Percentiles rank a stretch among this genome's conserved stretches.
Conservation (phyloP, 2,113 vertebrate genomes). For the Elgaria multicarinata region DNA sequence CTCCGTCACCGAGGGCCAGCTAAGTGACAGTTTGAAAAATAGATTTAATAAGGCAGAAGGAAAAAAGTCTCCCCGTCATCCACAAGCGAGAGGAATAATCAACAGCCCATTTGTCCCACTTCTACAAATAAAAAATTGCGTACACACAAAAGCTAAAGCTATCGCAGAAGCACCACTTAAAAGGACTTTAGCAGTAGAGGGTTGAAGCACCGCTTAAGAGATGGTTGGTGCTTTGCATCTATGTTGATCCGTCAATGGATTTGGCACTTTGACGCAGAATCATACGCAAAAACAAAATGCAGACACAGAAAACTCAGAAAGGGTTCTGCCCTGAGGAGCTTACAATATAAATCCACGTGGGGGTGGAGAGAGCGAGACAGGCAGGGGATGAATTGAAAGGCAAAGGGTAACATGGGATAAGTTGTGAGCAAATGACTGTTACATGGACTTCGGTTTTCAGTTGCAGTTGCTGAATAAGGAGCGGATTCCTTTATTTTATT, state of each 20-base stretch:
- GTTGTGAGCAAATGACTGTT: background rate
- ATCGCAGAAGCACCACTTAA: background rate
- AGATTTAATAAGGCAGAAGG: conserved; percentile 72
- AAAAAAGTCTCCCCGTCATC: conserved; percentile 64
- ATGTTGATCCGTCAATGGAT: background rate
- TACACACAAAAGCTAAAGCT: background rate
- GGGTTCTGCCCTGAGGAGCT: background rate
- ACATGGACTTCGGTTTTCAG: no score
- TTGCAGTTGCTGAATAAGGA: no score
- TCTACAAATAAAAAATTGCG: conserved; percentile 28
- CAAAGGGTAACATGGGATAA: no score
- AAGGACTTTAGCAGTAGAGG: background rate
- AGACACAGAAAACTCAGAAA: no score
- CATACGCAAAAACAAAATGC: no score
- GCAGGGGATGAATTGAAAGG: background rate
- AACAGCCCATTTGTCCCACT: background rate
- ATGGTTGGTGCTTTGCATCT: no score
- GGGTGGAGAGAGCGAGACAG: background rate
- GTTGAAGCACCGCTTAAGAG: no score
- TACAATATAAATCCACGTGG: background rate
- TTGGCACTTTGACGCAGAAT: background rate
- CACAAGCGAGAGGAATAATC: conserved; percentile 32
- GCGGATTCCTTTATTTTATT: no score
- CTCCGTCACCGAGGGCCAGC: conserved; percentile 70
- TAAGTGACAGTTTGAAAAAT: conserved; percentile 82